Evolutionary conservation across 2,888 invertebrate genomes (phyloP), one percentile per base, ranked within the genome.

Genomic region (Oxyteleia sp.): DNA sequence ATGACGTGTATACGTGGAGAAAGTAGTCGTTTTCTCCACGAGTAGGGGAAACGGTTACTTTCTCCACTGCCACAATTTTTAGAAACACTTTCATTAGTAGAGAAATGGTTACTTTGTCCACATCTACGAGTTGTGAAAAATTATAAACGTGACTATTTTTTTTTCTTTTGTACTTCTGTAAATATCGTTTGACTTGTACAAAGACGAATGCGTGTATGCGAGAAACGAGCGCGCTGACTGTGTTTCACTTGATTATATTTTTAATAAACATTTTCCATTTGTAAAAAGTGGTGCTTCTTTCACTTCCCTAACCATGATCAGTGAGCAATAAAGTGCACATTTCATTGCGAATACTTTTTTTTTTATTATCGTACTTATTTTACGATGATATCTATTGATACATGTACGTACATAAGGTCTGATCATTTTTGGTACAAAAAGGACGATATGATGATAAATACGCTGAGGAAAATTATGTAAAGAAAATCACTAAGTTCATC

Each of bases 221-320:
- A 35, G 26, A 16, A 66, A 3, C 13, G 51, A n/a, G n/a, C 23
- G 15, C 10, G 55, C 43, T 53, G 69, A 84, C 85, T 82, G 82
- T 84, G 87, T 88, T 86, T 82, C 89, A 89, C 87, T 90, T 90
- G 41, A 90, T 87, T 89, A 89, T 88, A 91, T 90, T 91, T 92
- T 90, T 90, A 93, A 93, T 93, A 92, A 91, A 93, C 74, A 76
- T 84, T 86, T 66, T 66, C 18, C 59, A 80, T 80, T 80, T 78
- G 61, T 69, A 71, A 61, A 64, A n/a, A 13, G 1, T 38, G 13
- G 32, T 32, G 2, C 23, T 23, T 23, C 23, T 4, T 23, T 23
- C 5, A n/a, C 5, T 23, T 23, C 23, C 23, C 23, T 23, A 5
- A 23, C 2, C 23, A 4, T 5, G 5, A 23, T 23, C 2, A 5